Evolutionary conservation across 2,888 invertebrate genomes (phyloP), one percentile per base, ranked within the genome.

Genomic region (Parthenolecanium corni): DNA sequence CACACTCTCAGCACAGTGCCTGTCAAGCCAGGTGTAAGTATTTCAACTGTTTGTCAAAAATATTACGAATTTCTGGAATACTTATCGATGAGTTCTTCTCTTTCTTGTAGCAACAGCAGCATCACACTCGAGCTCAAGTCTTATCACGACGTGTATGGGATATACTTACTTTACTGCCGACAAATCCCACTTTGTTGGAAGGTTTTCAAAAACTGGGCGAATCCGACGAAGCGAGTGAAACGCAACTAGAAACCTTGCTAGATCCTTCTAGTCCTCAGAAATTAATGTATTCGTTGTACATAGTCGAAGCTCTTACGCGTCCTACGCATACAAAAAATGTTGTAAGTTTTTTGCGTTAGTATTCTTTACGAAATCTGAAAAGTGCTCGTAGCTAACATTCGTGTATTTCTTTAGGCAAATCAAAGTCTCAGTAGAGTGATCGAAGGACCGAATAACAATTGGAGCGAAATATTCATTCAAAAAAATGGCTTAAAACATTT

Each of bases 61-160:
- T 64, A 23, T 65, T 56, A 49, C 36, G 18, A 58, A 65, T 47
- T 61, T 23, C 14, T 1, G 23, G 44, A 31, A 25, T 31, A 40
- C 24, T 58, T 31, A 1, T 47, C 23, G 14, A 47, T 23, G 5
- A 2, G 2, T 14, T 47, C 23, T 20, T 47, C 4, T 20, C 20
- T n/a, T 3, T 12, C 14, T 14, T 72, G 36, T 74, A 85, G 80
- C 79, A 79, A 36, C 79, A 79, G 31, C 78, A 85, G 65, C 83
- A 88, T 0, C 88, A 90, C 69, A 89, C 88, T 1, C 90, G 89
- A 76, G 91, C 92, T 0, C 90, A 92, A 72, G 81, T 91, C 0
- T 74, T 94, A 53, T 94, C 94, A 0, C 80, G 94, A 31, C 81
- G 92, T 47, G 93, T 95, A 0, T 95, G 94, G 95, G 94, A 94